These are phyloP conservation scores for Agriopis aurantiaria DNA, from an alignment of 2,888 invertebrate genomes.

Conservation along the genomic window DNA sequence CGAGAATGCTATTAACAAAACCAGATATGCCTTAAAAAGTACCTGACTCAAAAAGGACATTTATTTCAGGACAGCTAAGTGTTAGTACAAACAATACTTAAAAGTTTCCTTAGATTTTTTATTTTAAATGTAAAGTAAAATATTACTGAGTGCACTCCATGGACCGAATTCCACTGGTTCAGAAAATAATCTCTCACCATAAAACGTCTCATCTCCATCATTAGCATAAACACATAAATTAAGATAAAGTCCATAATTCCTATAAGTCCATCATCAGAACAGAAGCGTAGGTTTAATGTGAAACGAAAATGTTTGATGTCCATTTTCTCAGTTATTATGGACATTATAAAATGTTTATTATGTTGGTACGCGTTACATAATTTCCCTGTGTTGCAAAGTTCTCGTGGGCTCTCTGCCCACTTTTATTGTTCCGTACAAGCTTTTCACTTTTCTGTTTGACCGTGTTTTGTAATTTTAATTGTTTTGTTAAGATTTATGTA, in stretches of 20 bases:
- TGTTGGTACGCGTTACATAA: conserved; percentile 19
- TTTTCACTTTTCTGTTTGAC: conserved; percentile 25
- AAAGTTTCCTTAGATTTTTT: no score
- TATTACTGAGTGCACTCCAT: neutral
- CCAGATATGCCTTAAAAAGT: no score
- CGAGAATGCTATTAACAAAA: no score
- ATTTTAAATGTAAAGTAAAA: neutral
- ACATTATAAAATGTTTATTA: conserved; percentile 30
- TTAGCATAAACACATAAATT: conserved; percentile 24
- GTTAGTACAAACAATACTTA: no score
- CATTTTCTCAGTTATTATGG: conserved; percentile 38
- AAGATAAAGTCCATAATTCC: conserved; percentile 7
- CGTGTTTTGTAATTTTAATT: neutral
- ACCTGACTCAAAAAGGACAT: no score
- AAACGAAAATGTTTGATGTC: conserved; percentile 30
- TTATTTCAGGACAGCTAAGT: no score
- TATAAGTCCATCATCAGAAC: conserved; percentile 14
- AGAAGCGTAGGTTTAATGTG: conserved; percentile 41
- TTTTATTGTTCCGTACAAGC: conserved; percentile 8
- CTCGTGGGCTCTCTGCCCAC: conserved; percentile 29
- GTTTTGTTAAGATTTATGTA: neutral
- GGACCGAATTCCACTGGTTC: neutral
- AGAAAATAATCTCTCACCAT: conserved; percentile 13
- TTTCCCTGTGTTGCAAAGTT: conserved; percentile 20
- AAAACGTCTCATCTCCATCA: conserved; percentile 2